Base-by-base conservation (phyloP, 2,888 invertebrate species). In the Brachypalpus laphriformis region DNA sequence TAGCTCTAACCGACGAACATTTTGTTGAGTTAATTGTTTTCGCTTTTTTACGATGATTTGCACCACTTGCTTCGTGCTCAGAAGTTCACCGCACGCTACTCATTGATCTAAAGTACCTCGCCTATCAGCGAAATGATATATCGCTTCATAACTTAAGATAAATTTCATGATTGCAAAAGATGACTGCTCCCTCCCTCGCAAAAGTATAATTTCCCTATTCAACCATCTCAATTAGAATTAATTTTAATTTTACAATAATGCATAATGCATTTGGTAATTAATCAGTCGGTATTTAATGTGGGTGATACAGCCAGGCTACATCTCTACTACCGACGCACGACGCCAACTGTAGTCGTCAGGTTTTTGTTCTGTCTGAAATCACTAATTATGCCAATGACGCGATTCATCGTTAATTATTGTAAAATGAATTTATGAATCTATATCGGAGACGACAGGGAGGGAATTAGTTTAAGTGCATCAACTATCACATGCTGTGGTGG, bases 331-430 rank as follows among this genome's bases (percentile, higher is more conserved):
- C n/a, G n/a, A n/a, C n/a, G n/a, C n/a, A n/a, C n/a, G n/a, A n/a
- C n/a, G n/a, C n/a, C n/a, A n/a, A n/a, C n/a, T 54, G 42, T 51
- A 51, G 49, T 68, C 68, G 37, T 40, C 20, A 22, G n/a, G 6
- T 16, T 4, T 57, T 61, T 4, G 8, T 49, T 49, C 40, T 37
- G 25, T 34, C 22, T 31, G 0, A 18, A 59, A 57, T 61, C 22
- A 61, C 40, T 14, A 40, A 40, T 31, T 47, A 37, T 40, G 20
- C 31, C 51, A 57, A 18, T 28, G 37, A 37, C 18, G 28, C 51
- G 75, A 70, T 70, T 63, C 70, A 57, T 70, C 49, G 63, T 76
- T 82, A 65, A 82, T 82, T 82, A 71, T 18, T 57, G 49, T 49
- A 42, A 18, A 47, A 70, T 74, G 22, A 63, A 70, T 70, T 63